These are phyloP conservation scores for Ochotona princeps DNA, from an alignment of 2,113 vertebrate genomes.

Conservation along the genomic window DNA sequence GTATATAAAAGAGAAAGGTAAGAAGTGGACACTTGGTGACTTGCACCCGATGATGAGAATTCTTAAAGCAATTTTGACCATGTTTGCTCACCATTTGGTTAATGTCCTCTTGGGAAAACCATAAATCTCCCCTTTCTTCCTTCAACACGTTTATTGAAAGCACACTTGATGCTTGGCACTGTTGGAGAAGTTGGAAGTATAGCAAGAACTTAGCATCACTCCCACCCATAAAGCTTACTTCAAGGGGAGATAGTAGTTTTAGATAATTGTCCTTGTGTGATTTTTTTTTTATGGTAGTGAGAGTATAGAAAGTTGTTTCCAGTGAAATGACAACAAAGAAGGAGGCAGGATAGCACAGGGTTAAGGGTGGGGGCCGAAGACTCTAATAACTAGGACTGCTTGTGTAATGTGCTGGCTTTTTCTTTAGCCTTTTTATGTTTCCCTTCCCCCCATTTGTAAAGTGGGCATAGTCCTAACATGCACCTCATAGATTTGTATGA, in stretches of 20 bases:
- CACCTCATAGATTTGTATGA: neutral
- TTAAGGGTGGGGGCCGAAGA: neutral
- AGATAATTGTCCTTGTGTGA: neutral
- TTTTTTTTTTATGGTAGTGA: neutral
- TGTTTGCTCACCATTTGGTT: neutral
- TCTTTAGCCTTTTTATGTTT: neutral
- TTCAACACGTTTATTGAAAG: neutral
- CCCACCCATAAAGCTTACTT: neutral
- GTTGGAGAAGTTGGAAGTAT: neutral
- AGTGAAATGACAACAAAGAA: slow-evolving; percentile 11
- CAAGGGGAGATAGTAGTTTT: neutral
- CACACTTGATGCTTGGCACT: neutral
- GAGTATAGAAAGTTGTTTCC: neutral
- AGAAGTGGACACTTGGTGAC: slow-evolving; percentile 22
- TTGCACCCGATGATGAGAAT: neutral
- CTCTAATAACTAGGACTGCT: neutral
- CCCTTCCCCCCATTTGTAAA: neutral
- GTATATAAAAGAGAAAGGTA: slow-evolving; percentile 83
- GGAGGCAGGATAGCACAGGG: neutral
- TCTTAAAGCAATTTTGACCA: neutral
- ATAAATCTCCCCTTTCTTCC: neutral
- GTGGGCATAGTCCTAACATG: neutral
- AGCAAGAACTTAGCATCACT: neutral
- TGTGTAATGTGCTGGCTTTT: neutral
- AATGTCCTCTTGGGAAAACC: neutral